Base-by-base conservation (phyloP, 2,113 vertebrate genomes). In the pig (Sus scrofa) region DNA sequence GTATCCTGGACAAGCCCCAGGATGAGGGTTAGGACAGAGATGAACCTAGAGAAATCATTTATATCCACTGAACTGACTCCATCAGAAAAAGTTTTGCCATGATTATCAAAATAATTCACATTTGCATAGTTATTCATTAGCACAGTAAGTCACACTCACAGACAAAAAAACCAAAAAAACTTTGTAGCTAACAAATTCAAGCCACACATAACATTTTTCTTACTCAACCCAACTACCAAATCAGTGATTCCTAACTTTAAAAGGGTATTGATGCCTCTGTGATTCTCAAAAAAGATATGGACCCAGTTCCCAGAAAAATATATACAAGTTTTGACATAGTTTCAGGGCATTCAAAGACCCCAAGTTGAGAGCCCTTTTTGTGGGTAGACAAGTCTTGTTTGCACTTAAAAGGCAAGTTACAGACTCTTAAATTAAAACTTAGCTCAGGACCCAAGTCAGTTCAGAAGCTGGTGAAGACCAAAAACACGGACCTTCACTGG, bases 81-180 rank as follows among this genome's bases (percentile, higher is more conserved):
- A 88, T 4, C 30, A 70, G 75, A 81, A 88, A 94, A 89, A 52
- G 24, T 50, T 92, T 96, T 90, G 60, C 27, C 62, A 77, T 24
- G 93, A 86, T 90, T 94, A 92, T 78, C 86, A 89, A 95, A 86
- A 78, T 90, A 91, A 89, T 39, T 89, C 60, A 79, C 65, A 89
- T 65, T 19, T 87, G 20, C 54, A 70, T 12, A 52, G 44, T 68
- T 78, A 78, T 34, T 68, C 18, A 54, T n/a, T n/a, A n/a, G n/a
- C 3, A 74, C 2, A 56, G 44, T 63, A 62, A 68, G n/a, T 62
- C 14, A 37, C 3, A 75, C 2, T 83, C 73, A 63, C 14, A 32
- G 94, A 34, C 27, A 20, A 67, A 79, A 92, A 87, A 74, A 58
- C 75, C 22, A n/a, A n/a, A n/a, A n/a, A n/a, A n/a, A n/a, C n/a